Conservation (phyloP, 2,797 vertebrate species). For the Pelodytes ibericus region DNA sequence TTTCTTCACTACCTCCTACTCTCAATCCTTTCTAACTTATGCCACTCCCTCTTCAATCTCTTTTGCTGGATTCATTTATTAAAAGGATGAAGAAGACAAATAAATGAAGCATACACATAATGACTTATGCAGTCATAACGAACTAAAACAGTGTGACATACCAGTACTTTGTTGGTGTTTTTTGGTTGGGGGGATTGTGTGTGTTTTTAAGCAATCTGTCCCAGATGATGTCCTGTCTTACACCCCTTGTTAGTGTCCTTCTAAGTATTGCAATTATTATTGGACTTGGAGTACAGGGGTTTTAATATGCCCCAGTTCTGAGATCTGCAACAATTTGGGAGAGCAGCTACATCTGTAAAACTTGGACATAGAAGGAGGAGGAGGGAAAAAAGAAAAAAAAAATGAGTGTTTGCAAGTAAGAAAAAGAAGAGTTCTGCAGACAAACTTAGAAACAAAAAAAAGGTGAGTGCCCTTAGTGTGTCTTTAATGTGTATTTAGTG, state of each 20-base stretch:
- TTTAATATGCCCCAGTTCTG: background rate
- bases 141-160: background rate
- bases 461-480: slow-evolving; percentile 55
- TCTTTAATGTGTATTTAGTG: slow-evolving; percentile 21
- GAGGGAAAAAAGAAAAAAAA: slow-evolving; percentile 4
- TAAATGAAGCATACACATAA: slow-evolving; percentile 29
- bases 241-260: background rate
- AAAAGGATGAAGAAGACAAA: slow-evolving; percentile 32
- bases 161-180: background rate
- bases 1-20: slow-evolving; percentile 8
- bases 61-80: slow-evolving; percentile 28
- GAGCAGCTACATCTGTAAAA: slow-evolving; percentile 53
- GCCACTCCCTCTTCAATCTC: slow-evolving; percentile 41
- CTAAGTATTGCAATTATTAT: background rate
- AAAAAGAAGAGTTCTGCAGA: slow-evolving; percentile 18
- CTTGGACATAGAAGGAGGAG: slow-evolving; percentile 39
- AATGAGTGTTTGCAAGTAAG: slow-evolving; percentile 37
- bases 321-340: slow-evolving; percentile 20
- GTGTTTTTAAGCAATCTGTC: background rate
- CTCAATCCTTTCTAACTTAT: slow-evolving; percentile 46
- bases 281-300: background rate
- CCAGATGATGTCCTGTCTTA: background rate
- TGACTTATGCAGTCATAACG: background rate
- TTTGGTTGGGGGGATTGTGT: background rate
- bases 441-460: slow-evolving; percentile 34